Base-by-base conservation (phyloP, 2,888 invertebrate genomes). In the Drosophila acutilabella region DNA sequence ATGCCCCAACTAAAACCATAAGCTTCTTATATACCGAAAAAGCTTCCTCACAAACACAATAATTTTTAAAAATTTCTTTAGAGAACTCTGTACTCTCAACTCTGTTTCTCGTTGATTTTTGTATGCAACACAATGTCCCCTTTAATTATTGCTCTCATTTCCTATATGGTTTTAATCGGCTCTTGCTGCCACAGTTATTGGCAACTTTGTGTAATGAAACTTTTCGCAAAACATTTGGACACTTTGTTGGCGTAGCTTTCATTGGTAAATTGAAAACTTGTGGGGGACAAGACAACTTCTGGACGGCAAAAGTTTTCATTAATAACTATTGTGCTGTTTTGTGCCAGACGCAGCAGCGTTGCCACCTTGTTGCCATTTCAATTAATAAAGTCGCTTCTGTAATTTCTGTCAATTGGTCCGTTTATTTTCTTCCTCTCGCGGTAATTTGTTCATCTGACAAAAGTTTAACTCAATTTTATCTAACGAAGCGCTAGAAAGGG, bases 271-370 rank as follows among this genome's bases (percentile, higher is more conserved):
- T 42, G 59, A 62, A 62, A 73, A 72, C 51, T 54, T 64, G 36
- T 7, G 23, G 6, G 6, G 23, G 1, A 20, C n/a, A 11, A 33
- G 20, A 16, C 26, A 52, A 54, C 50, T 65, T 48, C 51, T 59
- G 36, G 65, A 4, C 40, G 42, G 66, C 44, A 36, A 13, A 36
- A 7, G 77, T 30, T 44, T 47, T 61, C 45, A 72, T 71, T 71
- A 74, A 74, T 71, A 71, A 74, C 51, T 76, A 76, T 54, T 48
- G 40, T 52, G 44, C 65, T 65, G 59, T 23, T 42, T 6, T 16
- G 11, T 18, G 51, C 30, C 13, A 18, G 33, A 14, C n/a, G 11
- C n/a, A 30, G 1, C 23, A 23, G 47, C 20, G 61, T 52, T 62
- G 71, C 60, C 67, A 62, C 53, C 16, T 44, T 61, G 45, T 26